phyloP scores from a whole-genome alignment of 2,888 invertebrate genomes.

The Drosophila falleni region DNA sequence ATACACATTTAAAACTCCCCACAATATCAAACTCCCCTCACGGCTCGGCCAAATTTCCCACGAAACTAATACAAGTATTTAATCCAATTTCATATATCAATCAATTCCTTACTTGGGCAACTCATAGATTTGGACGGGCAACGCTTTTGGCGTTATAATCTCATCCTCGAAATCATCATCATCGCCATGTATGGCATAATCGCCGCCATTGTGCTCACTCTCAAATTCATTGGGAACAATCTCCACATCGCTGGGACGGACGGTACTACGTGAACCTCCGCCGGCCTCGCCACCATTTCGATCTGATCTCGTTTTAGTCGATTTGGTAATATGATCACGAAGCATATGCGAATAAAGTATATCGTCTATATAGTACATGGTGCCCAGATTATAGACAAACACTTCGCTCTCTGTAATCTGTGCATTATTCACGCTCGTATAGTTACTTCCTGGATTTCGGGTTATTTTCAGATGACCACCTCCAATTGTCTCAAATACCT shows the following conservation, averaged over 20 bases:
- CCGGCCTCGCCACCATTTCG: constrained; percentile 66
- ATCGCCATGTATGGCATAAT: constrained; percentile 83
- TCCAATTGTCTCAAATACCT: constrained; percentile 87
- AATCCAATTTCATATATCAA: background rate
- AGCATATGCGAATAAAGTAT: constrained; percentile 86
- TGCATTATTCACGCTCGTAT: constrained; percentile 87
- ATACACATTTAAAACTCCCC: constrained; percentile 36
- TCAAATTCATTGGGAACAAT: constrained; percentile 84
- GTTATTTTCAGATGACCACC: constrained; percentile 87
- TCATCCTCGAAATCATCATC: constrained; percentile 85
- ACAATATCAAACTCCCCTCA: constrained; percentile 36
- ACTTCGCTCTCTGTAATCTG: constrained; percentile 88
- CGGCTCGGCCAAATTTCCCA: constrained; percentile 42
- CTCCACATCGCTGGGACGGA: constrained; percentile 84
- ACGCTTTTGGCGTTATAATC: constrained; percentile 85
- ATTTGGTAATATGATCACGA: constrained; percentile 80
- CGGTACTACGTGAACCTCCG: constrained; percentile 70
- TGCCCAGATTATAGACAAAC: constrained; percentile 89
- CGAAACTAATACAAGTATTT: constrained; percentile 9
- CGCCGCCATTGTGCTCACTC: constrained; percentile 83
- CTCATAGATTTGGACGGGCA: constrained; percentile 84
- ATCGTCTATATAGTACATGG: constrained; percentile 88
- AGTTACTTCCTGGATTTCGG: constrained; percentile 85
- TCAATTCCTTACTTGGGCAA: constrained; percentile 81
- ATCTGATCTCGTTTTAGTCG: constrained; percentile 76